Conservation (phyloP, 1,140 invertebrate genomes). For the Micrasema longulum region DNA sequence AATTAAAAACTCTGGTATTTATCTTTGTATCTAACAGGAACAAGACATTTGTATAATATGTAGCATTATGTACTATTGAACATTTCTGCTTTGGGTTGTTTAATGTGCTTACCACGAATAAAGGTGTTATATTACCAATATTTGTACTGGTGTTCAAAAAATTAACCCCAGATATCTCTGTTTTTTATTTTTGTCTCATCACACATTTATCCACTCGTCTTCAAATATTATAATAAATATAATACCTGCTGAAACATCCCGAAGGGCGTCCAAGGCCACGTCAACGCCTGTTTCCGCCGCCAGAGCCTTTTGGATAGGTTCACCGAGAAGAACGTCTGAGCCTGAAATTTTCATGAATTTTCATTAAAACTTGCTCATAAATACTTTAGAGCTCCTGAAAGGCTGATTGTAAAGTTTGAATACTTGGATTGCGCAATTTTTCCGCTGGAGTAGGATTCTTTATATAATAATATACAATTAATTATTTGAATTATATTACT, state of each 20-base stretch:
- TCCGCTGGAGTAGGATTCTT: too few relatives aligned
- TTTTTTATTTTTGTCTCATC: too few relatives aligned
- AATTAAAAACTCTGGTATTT: not conserved
- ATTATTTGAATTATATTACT: too few relatives aligned
- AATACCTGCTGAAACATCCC: constrained; percentile 74
- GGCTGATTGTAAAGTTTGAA: not conserved
- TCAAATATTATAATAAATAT: too few relatives aligned
- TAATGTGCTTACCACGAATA: constrained; percentile 37
- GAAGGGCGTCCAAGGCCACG: constrained; percentile 71
- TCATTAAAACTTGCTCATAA: constrained; percentile 32
- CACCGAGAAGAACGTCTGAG: constrained; percentile 74
- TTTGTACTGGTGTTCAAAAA: too few relatives aligned
- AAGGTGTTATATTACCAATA: too few relatives aligned
- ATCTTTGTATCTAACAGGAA: not conserved
- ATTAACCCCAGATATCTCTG: too few relatives aligned
- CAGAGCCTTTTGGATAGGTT: constrained; percentile 74
- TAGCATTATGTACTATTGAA: too few relatives aligned
- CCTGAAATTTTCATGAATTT: constrained; percentile 65
- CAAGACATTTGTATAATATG: too few relatives aligned
- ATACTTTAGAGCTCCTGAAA: constrained; percentile 16
- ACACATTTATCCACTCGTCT: too few relatives aligned
- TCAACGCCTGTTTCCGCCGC: constrained; percentile 75
- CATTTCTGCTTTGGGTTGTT: constrained; percentile 2
- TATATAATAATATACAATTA: too few relatives aligned
- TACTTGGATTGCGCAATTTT: not conserved